Conservation (phyloP, 1,140 invertebrate genomes). For the Pogonomyrmex barbatus region DNA sequence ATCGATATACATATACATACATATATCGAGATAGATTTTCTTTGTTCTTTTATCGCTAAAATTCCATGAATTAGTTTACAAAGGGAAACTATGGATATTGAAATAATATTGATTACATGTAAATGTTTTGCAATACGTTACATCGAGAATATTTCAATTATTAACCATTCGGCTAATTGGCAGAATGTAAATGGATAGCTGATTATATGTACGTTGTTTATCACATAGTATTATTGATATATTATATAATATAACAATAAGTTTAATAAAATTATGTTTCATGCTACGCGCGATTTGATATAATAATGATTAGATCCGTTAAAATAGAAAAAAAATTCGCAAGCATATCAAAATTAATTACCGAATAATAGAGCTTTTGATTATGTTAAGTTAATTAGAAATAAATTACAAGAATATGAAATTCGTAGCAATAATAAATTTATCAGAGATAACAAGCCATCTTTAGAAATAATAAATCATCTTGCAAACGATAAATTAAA, state of each 20-base stretch:
- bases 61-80: background rate
- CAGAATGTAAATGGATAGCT: slow-evolving; percentile 32
- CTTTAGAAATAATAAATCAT: slow-evolving; percentile 28
- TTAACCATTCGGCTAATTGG: slow-evolving; percentile 46
- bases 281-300: background rate
- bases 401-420: slow-evolving; percentile 1
- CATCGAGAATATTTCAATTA: slow-evolving; percentile 26
- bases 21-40: background rate
- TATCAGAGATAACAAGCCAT: background rate
- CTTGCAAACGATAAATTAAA: background rate
- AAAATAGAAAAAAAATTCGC: background rate
- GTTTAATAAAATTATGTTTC: slow-evolving; percentile 54
- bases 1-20: background rate
- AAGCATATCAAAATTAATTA: background rate
- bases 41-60: background rate
- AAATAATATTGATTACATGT: slow-evolving; percentile 28
- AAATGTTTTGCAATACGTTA: slow-evolving; percentile 23
- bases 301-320: background rate
- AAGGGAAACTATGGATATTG: background rate
- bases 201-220: slow-evolving; percentile 17
- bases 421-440: slow-evolving; percentile 11
- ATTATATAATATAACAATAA: slow-evolving; percentile 13
- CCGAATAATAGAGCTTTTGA: background rate
- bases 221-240: slow-evolving; percentile 22
- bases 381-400: background rate